A percentile compares a stretch with the other conserved stretches of the same genome.
phyloP scores from a whole-genome alignment of 2,888 invertebrate species.

The Elaeidobius kamerunicus region DNA sequence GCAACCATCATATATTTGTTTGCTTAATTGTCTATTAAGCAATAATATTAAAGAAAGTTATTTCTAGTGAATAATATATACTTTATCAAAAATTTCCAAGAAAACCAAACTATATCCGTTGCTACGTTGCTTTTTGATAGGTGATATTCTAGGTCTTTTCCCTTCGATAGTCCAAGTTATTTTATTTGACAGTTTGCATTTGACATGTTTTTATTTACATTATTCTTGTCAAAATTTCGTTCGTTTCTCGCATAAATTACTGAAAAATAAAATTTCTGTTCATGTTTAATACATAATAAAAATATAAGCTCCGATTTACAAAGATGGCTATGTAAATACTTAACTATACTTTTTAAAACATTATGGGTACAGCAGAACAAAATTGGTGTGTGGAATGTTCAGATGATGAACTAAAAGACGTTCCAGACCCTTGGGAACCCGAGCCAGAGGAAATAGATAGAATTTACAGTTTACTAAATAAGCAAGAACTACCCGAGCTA shows the following conservation, averaged over 20 bases:
- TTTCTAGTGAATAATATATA: too few relatives aligned
- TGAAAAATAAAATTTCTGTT: not conserved
- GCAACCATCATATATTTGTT: too few relatives aligned
- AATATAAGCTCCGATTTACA: not conserved
- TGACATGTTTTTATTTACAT: not conserved
- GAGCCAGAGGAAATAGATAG: slow-evolving; percentile 67
- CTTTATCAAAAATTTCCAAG: too few relatives aligned
- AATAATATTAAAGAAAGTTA: too few relatives aligned
- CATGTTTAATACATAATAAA: not conserved
- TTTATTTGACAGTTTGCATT: too few relatives aligned
- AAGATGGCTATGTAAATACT: not conserved
- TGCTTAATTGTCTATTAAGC: too few relatives aligned
- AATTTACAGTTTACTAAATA: slow-evolving; percentile 69
- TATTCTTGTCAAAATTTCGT: not conserved
- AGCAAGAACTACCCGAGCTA: slow-evolving; percentile 63
- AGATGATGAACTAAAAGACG: slow-evolving; percentile 60
- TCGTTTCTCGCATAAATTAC: too few relatives aligned
- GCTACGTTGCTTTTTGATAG: too few relatives aligned
- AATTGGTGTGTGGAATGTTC: slow-evolving; percentile 65
- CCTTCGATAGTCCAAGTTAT: too few relatives aligned
- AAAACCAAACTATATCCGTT: too few relatives aligned
- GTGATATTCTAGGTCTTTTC: too few relatives aligned
- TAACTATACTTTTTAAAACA: not conserved
- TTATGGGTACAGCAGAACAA: slow-evolving; percentile 31
- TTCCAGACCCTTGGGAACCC: slow-evolving; percentile 62